Conservation (phyloP, 1,140 invertebrate genomes). For the Microplitis demolitor region DNA sequence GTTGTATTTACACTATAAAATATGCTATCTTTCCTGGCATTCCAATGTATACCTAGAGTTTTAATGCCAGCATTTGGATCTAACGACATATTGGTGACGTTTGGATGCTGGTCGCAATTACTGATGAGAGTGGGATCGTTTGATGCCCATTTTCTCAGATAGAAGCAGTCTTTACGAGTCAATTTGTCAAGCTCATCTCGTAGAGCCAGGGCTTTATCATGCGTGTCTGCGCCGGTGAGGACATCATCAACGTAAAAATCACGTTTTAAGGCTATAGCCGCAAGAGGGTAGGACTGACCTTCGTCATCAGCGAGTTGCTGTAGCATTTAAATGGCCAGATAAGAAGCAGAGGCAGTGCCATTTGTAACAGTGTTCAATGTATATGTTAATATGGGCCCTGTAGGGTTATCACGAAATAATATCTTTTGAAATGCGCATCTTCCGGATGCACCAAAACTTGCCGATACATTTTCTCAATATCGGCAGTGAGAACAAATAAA, state of each 20-base stretch:
- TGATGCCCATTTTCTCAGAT: neutral
- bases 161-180: neutral
- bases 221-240: slow-evolving; percentile 30
- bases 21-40: neutral
- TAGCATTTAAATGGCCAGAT: slow-evolving; percentile 29
- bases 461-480: slow-evolving; percentile 35
- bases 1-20: neutral
- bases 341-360: slow-evolving; percentile 34
- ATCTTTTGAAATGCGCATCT: slow-evolving; percentile 30
- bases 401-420: slow-evolving; percentile 19
- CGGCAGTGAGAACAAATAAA: slow-evolving; percentile 29
- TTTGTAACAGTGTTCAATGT: slow-evolving; percentile 43
- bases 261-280: slow-evolving; percentile 33
- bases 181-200: neutral
- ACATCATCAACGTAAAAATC: slow-evolving; percentile 58
- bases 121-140: neutral
- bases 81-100: neutral
- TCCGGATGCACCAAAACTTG: slow-evolving; percentile 14
- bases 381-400: slow-evolving; percentile 17
- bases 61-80: neutral
- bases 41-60: neutral
- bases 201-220: neutral
- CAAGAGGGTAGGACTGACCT: slow-evolving; percentile 37
- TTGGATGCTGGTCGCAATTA: neutral
- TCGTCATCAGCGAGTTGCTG: slow-evolving; percentile 32